Evolutionary conservation across 2,888 invertebrate species (phyloP), one percentile per base, ranked within the genome.

Genomic region (Rotaria magnacalcarata): DNA sequence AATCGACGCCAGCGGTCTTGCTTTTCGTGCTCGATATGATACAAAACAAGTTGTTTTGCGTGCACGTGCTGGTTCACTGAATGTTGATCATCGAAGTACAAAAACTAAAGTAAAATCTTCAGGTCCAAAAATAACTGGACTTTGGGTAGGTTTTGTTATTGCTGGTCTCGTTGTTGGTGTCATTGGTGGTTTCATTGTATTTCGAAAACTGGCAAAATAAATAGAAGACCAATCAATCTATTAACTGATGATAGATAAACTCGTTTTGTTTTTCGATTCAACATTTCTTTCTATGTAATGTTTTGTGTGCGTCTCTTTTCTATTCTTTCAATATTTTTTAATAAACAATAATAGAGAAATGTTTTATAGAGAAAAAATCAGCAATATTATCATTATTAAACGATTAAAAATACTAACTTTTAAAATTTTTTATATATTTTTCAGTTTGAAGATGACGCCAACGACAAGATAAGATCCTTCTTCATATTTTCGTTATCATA

Each of bases 21-120:
- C n/a, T 11, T 80, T 80, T n/a, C 80, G 80, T 47, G 80, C 80
- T 80, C 16, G 19, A 80, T 80, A n/a, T 47, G 80, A 14, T 47
- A n/a, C 24, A 43, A 80, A 80, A n/a, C 24, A 47, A 80, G 80
- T 80, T 47, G 14, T 4, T 21, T 47, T 80, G 47, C 80, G 80
- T 80, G 80, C 80, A 80, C 43, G 80, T 3, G n/a, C 8, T 10
- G 5, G 16, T 0, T 80, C 80, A 80, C 24, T 80, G 2, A 47
- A 80, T 80, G 47, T 80, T n/a, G 3, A 2, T 80, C 47, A 80
- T 47, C 10, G 3, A 47, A 24, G 1, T 10, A 14, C 24, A 11
- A 24, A 47, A 80, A 47, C n/a, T 7, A 14, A 6, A 24, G 3
- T 0, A 24, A 24, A 10, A 47, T 10, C 21, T 47, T 47, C 41